phyloP scores from a whole-genome alignment of 2,888 invertebrate genomes.

The Epirrita christyi region DNA sequence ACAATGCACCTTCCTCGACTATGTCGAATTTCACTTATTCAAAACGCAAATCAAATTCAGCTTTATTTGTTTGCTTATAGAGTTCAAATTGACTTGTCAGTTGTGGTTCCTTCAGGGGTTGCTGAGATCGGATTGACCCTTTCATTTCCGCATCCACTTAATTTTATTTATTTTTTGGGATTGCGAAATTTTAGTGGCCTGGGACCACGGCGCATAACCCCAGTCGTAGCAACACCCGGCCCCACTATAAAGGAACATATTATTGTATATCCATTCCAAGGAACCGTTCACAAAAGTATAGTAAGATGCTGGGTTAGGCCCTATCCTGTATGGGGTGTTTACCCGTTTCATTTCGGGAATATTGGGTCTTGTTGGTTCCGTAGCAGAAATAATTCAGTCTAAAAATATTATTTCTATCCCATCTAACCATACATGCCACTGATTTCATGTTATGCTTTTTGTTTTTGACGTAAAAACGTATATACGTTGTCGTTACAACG shows the following conservation, averaged over 20 bases:
- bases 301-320: not conserved
- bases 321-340: not conserved
- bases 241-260: not conserved
- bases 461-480: no score
- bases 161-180: conserved; percentile 57
- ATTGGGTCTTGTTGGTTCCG: no score
- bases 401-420: no score
- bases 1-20: conserved; percentile 13
- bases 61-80: not conserved
- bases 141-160: conserved; percentile 55
- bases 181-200: conserved; percentile 44
- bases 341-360: not conserved
- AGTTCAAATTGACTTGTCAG: not conserved
- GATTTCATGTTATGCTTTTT: no score
- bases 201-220: conserved; percentile 16
- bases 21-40: not conserved
- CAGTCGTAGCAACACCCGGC: not conserved
- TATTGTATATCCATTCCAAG: not conserved
- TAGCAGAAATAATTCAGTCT: no score
- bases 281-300: not conserved
- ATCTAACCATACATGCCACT: no score
- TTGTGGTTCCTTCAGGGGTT: conserved; percentile 36
- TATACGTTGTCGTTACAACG: no score
- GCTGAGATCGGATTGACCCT: conserved; percentile 59
- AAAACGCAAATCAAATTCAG: conserved; percentile 1